Evolutionary conservation across 2,797 vertebrate genomes (phyloP), one percentile per base, ranked within the genome.

Genomic region (Thamnophis elegans): DNA sequence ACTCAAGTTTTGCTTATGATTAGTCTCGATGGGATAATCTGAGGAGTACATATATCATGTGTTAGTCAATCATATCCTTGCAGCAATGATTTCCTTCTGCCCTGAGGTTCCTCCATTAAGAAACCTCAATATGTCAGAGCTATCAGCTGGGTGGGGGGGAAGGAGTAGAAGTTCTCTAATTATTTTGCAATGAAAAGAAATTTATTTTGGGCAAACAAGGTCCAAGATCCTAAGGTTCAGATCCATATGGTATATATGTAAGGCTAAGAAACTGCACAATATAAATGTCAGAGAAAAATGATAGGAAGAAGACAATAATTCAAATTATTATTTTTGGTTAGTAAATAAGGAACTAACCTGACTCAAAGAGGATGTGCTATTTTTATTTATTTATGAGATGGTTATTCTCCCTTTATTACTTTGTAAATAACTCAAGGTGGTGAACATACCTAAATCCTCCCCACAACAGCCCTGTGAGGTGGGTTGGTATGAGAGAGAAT

Each of bases 31-130:
- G 89, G 90, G 68, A 78, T 96, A 97, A 97, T 97, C 96, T 97
- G 96, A 97, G 94, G 94, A 97, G 96, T 42, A 59, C 36, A 51
- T 92, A 93, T 96, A 92, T 98, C 97, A 98, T 96, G 97, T 73
- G 98, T 91, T 97, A 85, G 85, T 97, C 93, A 97, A 95, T 96
- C 96, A 97, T 95, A 94, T 95, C 86, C 92, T 97, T 97, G 94
- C 96, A 95, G 58, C 93, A 0, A 78, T 78, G 87, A 58, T 91
- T 96, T 78, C 89, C 78, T 82, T 82, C 36, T 53, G 22, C 9
- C 56, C 14, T 68, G 28, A 12, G 13, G 10, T 86, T 26, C 36
- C 32, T 36, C 53, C 2, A 10, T 59, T n/a, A 18, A 1, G 86
- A 68, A 89, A 85, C 1, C 3, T 10, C 7, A 51, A 13, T 4